These are phyloP conservation scores for Dasysyrphus tricinctus DNA, from an alignment of 2,888 invertebrate species.

Conservation along the genomic window DNA sequence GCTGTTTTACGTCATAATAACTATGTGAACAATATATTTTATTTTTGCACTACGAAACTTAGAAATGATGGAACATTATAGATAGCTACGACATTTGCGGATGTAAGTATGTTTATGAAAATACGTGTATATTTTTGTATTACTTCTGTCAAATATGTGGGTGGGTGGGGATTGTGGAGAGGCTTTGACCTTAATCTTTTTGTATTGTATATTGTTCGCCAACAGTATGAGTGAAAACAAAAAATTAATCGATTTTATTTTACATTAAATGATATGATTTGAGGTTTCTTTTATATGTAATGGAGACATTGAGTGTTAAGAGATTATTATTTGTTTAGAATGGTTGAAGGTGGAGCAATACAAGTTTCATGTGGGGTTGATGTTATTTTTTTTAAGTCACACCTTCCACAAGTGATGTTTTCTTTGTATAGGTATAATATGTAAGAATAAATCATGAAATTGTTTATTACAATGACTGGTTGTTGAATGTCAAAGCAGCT, in stretches of 20 bases:
- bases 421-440: too few relatives aligned
- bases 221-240: not conserved
- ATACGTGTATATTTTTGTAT: not conserved
- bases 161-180: not conserved
- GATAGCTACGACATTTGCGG: not conserved
- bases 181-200: conserved; percentile 22
- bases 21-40: not conserved
- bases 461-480: too few relatives aligned
- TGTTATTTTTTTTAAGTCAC: not conserved
- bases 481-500: too few relatives aligned
- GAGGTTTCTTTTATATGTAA: not conserved
- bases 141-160: not conserved
- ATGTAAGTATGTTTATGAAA: not conserved
- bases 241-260: conserved; percentile 21
- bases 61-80: conserved; percentile 1
- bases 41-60: not conserved
- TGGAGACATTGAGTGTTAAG: not conserved
- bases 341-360: not conserved
- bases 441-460: too few relatives aligned
- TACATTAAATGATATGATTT: conserved; percentile 26
- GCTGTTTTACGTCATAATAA: conserved; percentile 43
- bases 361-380: not conserved
- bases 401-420: not conserved
- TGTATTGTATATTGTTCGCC: conserved; percentile 2
- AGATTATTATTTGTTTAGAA: conserved; percentile 17